Conservation (phyloP, 2,113 vertebrate genomes). For the Labeo catla region DNA sequence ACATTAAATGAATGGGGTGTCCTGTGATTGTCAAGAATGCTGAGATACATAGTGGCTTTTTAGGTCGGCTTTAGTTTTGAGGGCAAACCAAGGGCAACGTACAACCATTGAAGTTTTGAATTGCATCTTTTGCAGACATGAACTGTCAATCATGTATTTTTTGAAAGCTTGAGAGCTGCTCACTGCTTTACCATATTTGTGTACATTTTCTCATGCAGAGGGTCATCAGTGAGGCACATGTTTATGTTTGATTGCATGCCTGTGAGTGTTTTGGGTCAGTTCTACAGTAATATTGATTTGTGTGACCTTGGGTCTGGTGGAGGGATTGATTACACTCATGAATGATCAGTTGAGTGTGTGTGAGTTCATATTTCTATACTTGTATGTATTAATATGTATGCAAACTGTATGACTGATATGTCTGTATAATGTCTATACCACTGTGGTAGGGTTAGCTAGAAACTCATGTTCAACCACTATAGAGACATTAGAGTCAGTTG, state of each 20-base stretch:
- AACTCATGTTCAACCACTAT: too few species aligned
- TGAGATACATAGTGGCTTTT: conserved; percentile 14
- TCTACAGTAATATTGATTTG: not conserved
- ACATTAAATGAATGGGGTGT: conserved; percentile 49
- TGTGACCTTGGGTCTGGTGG: not conserved
- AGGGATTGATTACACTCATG: not conserved
- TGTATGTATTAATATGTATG: too few species aligned
- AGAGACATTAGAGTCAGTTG: too few species aligned
- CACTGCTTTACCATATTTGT: not conserved
- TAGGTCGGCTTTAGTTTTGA: not conserved
- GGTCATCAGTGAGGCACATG: not conserved
- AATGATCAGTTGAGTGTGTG: not conserved
- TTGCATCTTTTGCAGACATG: not conserved
- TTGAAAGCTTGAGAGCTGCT: not conserved
- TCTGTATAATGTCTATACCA: not conserved
- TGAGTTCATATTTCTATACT: not conserved
- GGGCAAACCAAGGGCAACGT: not conserved
- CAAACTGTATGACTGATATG: not conserved
- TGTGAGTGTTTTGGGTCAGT: not conserved
- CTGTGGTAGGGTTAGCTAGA: too few species aligned
- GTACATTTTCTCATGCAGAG: not conserved
- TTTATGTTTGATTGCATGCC: not conserved
- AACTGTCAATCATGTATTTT: not conserved
- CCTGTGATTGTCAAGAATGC: not conserved
- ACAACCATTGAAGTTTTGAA: not conserved